Percentiles rank a stretch among this genome's conserved stretches.
These are phyloP conservation scores for Megalurothrips usitatus DNA, from an alignment of 2,888 invertebrate species.

Conservation along the genomic window DNA sequence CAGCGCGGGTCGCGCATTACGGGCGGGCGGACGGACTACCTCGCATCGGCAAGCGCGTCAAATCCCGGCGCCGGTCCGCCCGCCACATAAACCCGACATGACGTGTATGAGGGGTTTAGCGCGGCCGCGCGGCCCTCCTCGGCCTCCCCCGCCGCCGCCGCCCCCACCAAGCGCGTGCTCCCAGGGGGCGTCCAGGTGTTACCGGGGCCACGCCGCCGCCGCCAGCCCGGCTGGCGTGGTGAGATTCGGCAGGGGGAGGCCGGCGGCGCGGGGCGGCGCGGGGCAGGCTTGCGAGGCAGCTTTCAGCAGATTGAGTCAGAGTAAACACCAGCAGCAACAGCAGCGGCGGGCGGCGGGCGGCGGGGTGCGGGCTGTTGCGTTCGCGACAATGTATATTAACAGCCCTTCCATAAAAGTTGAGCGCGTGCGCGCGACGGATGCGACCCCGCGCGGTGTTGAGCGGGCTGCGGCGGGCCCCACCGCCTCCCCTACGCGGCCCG, in stretches of 20 bases:
- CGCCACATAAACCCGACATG: constrained; percentile 18
- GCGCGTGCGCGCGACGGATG: background rate
- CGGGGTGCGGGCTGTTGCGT: background rate
- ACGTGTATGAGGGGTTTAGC: constrained; percentile 16
- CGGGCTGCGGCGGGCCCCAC: background rate
- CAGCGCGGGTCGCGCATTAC: too few relatives aligned
- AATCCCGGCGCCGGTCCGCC: background rate
- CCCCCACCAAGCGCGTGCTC: background rate
- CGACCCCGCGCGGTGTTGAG: background rate
- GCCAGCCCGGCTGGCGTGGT: background rate
- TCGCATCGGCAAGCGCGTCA: background rate
- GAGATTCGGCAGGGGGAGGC: background rate
- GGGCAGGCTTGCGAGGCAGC: background rate
- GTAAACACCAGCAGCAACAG: background rate
- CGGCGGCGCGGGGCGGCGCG: background rate
- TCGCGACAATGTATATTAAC: constrained; percentile 17
- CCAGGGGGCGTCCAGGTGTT: constrained; percentile 1
- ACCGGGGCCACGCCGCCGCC: background rate
- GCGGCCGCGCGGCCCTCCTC: background rate
- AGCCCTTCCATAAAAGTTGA: constrained; percentile 5
- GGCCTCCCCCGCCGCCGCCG: background rate
- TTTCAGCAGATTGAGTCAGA: constrained; percentile 13
- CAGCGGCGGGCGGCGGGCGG: background rate
- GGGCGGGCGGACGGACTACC: too few relatives aligned
- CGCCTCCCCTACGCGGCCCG: too few relatives aligned